Evolutionary conservation across 1,140 invertebrate species (phyloP).

Genomic region (Saccostrea echinata): DNA sequence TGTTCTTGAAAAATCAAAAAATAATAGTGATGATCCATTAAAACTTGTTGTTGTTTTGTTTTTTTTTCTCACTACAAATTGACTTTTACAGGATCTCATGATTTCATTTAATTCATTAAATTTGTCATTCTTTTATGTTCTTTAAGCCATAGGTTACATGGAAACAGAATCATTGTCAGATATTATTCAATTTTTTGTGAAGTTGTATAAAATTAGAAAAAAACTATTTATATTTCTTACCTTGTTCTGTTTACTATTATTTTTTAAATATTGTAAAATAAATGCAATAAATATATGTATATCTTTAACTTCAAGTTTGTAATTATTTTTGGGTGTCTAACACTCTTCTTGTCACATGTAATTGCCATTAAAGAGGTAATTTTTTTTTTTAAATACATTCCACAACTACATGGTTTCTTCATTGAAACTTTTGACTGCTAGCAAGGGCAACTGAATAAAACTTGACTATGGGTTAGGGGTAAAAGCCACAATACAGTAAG

Average conservation of each 20-base stretch:
- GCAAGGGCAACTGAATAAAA: too few species aligned
- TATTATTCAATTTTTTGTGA: slow-evolving; percentile 14
- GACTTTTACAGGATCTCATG: neutral
- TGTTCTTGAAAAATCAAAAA: neutral
- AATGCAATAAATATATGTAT: slow-evolving; percentile 35
- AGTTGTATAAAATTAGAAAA: slow-evolving; percentile 29
- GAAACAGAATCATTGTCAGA: neutral
- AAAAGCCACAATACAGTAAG: too few species aligned
- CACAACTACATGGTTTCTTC: too few species aligned
- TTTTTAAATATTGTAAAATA: slow-evolving; percentile 36
- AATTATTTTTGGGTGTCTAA: too few species aligned
- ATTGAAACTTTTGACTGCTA: too few species aligned
- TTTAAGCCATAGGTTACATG: neutral
- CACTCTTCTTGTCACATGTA: too few species aligned
- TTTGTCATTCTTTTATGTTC: slow-evolving; percentile 8
- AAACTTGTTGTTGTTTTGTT: neutral
- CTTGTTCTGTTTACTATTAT: slow-evolving; percentile 33
- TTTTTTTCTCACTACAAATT: neutral
- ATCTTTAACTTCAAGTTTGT: neutral
- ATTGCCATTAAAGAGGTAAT: too few species aligned
- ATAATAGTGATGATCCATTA: neutral
- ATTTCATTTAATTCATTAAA: slow-evolving; percentile 10
- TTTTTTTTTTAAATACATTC: too few species aligned
- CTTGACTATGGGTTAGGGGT: too few species aligned
- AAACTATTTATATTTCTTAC: slow-evolving; percentile 30